A percentile compares a stretch with the other conserved stretches of the same genome.
Conservation (phyloP, 2,888 invertebrate genomes). For the Eristalis pertinax region DNA sequence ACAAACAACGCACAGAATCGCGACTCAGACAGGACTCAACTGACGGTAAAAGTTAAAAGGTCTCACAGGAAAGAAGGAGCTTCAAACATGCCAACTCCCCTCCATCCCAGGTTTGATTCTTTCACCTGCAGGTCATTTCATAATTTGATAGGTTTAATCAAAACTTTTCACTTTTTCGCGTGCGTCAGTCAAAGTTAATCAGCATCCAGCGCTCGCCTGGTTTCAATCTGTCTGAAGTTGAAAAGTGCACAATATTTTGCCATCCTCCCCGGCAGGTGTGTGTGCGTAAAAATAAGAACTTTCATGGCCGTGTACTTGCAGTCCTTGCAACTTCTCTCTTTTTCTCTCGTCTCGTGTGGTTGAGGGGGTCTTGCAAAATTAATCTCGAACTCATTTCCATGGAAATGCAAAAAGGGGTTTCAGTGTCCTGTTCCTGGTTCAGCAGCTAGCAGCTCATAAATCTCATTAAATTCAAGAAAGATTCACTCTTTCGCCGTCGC, state of each 20-base stretch:
- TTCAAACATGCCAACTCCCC: too few relatives aligned
- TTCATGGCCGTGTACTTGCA: not conserved
- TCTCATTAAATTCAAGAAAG: not conserved
- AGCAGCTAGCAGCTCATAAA: not conserved
- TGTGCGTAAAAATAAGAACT: not conserved
- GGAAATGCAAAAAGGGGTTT: not conserved
- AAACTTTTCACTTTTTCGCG: not conserved
- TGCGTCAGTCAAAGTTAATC: too few relatives aligned
- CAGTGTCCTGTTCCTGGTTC: not conserved
- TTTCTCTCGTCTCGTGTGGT: not conserved
- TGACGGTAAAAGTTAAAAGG: not conserved
- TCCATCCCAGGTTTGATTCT: too few relatives aligned
- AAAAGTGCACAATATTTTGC: not conserved
- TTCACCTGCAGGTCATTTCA: not conserved
- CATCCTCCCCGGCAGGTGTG: not conserved
- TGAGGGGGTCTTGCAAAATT: not conserved
- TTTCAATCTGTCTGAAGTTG: not conserved
- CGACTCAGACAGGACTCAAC: too few relatives aligned
- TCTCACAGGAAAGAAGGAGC: too few relatives aligned
- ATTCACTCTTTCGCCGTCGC: not conserved
- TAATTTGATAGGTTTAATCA: not conserved
- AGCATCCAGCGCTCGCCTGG: not conserved
- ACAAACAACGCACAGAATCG: too few relatives aligned
- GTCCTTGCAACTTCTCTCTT: not conserved
- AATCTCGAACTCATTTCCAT: not conserved